Evolutionary conservation across 2,113 vertebrate genomes (phyloP).

Genomic region (Protobothrops mucrosquamatus): DNA sequence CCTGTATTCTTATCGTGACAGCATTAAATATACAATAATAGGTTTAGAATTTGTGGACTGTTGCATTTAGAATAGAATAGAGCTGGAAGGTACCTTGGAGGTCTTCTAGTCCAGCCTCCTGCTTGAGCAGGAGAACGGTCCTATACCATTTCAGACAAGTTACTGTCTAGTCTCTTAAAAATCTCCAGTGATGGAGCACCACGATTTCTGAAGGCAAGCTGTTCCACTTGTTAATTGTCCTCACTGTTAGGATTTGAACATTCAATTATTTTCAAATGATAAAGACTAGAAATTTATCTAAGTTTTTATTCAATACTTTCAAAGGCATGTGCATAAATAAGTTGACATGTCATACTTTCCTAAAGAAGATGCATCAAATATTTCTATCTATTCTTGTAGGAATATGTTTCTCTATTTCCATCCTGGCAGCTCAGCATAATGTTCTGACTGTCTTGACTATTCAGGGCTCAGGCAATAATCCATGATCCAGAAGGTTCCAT

Average conservation of each 20-base stretch:
- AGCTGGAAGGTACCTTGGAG: no score
- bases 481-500: neutral
- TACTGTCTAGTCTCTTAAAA: no score
- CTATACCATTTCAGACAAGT: no score
- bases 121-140: no score
- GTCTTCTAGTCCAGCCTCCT: no score
- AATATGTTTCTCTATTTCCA: neutral
- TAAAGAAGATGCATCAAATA: neutral
- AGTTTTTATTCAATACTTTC: slow-evolving; percentile 4
- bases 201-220: no score
- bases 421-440: neutral
- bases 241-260: neutral
- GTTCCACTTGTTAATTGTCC: no score
- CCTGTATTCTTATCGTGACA: neutral
- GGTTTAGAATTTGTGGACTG: neutral
- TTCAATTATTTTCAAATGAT: slow-evolving; percentile 26
- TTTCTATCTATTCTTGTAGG: rapidly evolving
- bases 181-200: no score
- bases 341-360: neutral
- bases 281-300: slow-evolving; percentile 39
- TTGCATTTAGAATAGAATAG: neutral
- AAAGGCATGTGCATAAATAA: neutral
- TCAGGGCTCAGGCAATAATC: neutral
- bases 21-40: neutral
- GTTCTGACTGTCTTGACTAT: neutral